phyloP scores from a whole-genome alignment of 2,113 vertebrate genomes.

The Hiodon tergisus region DNA sequence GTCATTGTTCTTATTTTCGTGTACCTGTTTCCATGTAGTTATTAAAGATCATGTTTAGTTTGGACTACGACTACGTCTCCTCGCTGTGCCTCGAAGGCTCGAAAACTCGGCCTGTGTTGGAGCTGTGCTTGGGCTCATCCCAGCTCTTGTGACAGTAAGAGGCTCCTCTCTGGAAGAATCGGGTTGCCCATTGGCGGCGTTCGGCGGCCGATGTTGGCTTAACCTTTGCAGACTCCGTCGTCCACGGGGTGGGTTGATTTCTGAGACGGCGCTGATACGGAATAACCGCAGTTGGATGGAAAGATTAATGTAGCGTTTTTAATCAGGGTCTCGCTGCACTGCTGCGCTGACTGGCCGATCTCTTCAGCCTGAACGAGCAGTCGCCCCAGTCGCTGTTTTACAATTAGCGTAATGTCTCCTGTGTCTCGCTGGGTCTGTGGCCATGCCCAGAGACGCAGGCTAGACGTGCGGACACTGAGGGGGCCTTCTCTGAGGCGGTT shows the following conservation, averaged over 20 bases:
- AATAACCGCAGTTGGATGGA: constrained; percentile 5
- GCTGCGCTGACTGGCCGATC: constrained; percentile 10
- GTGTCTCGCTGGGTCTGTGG: not conserved
- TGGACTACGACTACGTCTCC: too few species aligned
- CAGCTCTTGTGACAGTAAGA: too few species aligned
- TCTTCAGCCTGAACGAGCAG: constrained; percentile 7
- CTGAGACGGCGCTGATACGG: constrained; percentile 3
- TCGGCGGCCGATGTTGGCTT: not conserved
- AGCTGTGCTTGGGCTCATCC: too few species aligned
- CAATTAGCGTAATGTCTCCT: constrained; percentile 15
- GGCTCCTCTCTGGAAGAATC: not conserved
- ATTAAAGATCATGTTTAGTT: too few species aligned
- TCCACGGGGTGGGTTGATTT: not conserved
- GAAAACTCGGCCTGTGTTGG: too few species aligned
- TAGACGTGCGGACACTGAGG: not conserved
- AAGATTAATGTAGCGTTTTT: constrained; percentile 37
- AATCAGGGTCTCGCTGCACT: constrained; percentile 21
- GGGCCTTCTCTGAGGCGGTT: not conserved
- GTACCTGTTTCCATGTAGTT: too few species aligned
- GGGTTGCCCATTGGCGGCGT: not conserved
- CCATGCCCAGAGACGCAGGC: not conserved
- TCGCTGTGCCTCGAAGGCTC: too few species aligned
- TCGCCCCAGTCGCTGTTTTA: constrained; percentile 17
- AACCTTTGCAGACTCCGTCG: not conserved
- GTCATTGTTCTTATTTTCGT: too few species aligned